Base-by-base conservation (phyloP, 2,113 vertebrate species). In the Axis porcinus region DNA sequence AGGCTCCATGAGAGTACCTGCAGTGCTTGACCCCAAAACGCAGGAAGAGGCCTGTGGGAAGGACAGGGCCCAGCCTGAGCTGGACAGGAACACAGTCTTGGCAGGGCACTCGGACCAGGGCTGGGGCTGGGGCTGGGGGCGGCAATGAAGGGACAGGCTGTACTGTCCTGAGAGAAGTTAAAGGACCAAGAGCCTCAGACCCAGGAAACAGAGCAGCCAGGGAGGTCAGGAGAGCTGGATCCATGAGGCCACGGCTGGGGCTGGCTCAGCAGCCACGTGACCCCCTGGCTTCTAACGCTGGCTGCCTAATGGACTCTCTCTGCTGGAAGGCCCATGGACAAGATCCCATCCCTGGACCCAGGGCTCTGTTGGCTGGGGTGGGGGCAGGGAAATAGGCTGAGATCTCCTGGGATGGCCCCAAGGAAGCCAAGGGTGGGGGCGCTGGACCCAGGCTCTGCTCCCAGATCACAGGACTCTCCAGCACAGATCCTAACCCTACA, bases 331-430 rank as follows among this genome's bases (percentile, higher is more conserved):
- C 19, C 40, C 3, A 12, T 47, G 33, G 16, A 60, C 25, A 7
- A 70, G 23, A 40, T 76, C 25, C 21, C n/a, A 13, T 12, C 21
- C 16, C 17, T 82, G 55, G 36, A 62, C 60, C 11, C n/a, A 43
- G 82, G 36, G 40, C 23, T 47, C 27, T 7, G 2, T 2, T 43
- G 50, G 45, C 3, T 54, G 25, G 40, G 13, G 17, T 0, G 2
- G 14, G 36, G 43, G 10, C 21, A 6, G 25, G 12, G 7, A 1
- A 74, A 2, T 17, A 85, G n/a, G 33, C 28, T 14, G 17, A 28
- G 28, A 15, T 58, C 23, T 67, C 79, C 95, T 15, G 12, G 45
- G 36, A 33, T 19, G 23, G 76, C 36, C n/a, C 19, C 11, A n/a
- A 27, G 54, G 43, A 95, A 79, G 79, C 28, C 60, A 45, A 43